Percentiles rank a stretch among this genome's conserved stretches.
Conservation (phyloP, 2,113 vertebrate genomes). For the Vulpes vulpes region DNA sequence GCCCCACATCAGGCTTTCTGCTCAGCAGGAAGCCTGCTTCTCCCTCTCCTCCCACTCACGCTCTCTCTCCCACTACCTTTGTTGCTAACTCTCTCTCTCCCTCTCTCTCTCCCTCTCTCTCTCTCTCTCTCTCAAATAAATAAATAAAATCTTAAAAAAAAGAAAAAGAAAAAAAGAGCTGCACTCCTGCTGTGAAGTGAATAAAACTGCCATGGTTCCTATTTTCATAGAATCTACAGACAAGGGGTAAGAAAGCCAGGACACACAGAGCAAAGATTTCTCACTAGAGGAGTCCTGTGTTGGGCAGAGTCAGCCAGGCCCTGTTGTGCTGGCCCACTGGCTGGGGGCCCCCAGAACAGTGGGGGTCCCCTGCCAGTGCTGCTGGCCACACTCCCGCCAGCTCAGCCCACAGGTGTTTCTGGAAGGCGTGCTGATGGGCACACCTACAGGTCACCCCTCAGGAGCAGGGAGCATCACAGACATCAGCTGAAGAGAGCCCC, state of each 20-base stretch:
- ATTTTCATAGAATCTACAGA: neutral
- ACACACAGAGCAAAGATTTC: neutral
- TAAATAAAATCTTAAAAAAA: no score
- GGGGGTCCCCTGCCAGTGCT: accelerated
- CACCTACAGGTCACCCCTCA: neutral
- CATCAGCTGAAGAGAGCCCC: neutral
- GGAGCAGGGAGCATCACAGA: neutral
- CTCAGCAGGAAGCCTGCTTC: no score
- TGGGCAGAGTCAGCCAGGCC: neutral
- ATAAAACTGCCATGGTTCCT: neutral
- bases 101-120: no score
- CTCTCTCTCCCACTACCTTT: no score
- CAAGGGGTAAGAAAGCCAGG: neutral
- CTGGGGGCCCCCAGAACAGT: neutral
- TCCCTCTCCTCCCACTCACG: no score
- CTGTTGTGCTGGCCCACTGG: neutral
- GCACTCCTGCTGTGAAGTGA: neutral
- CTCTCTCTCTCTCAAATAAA: no score
- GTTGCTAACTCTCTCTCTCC: no score
- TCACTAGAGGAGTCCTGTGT: neutral
- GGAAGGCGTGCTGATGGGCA: no score
- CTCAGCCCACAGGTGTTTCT: neutral
- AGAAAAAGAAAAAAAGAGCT: neutral
- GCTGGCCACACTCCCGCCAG: neutral
- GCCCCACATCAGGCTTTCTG: no score